Evolutionary conservation across 2,888 invertebrate genomes (phyloP).

Genomic region (Nycteola revayana): DNA sequence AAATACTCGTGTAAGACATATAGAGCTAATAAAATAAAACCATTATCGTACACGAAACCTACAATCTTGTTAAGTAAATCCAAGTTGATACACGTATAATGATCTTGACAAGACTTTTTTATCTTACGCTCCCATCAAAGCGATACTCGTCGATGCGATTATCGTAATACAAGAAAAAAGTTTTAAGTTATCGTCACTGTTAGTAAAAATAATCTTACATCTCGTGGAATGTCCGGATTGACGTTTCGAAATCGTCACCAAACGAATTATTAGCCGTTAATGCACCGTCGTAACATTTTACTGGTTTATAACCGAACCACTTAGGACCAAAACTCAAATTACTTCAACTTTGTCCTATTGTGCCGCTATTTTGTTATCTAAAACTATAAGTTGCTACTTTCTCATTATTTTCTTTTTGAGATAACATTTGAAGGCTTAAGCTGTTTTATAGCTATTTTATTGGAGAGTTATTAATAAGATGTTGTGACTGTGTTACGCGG

Average conservation of each 20-base stretch:
- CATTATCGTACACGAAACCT: slow-evolving; percentile 60
- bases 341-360: slow-evolving; percentile 42
- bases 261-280: slow-evolving; percentile 70
- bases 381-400: slow-evolving; percentile 29
- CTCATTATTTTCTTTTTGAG: slow-evolving; percentile 24
- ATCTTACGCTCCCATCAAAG: slow-evolving; percentile 56
- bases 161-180: slow-evolving; percentile 64
- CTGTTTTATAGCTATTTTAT: slow-evolving; percentile 24
- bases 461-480: slow-evolving; percentile 21
- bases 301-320: slow-evolving; percentile 56
- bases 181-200: slow-evolving; percentile 65
- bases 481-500: slow-evolving; percentile 20
- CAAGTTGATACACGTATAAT: slow-evolving; percentile 60
- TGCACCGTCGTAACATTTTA: slow-evolving; percentile 59
- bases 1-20: slow-evolving; percentile 48
- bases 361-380: slow-evolving; percentile 30
- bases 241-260: slow-evolving; percentile 69
- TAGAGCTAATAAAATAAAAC: slow-evolving; percentile 59
- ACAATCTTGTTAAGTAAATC: slow-evolving; percentile 70
- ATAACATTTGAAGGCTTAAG: slow-evolving; percentile 17
- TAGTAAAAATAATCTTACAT: slow-evolving; percentile 65
- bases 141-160: slow-evolving; percentile 50
- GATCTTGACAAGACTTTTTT: slow-evolving; percentile 71
- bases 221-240: slow-evolving; percentile 56
- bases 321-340: slow-evolving; percentile 61